Evolutionary conservation across 92 coral and sea anemone species (phyloP), one percentile per base, ranked within the genome.

Genomic region (Palythoa grandis): DNA sequence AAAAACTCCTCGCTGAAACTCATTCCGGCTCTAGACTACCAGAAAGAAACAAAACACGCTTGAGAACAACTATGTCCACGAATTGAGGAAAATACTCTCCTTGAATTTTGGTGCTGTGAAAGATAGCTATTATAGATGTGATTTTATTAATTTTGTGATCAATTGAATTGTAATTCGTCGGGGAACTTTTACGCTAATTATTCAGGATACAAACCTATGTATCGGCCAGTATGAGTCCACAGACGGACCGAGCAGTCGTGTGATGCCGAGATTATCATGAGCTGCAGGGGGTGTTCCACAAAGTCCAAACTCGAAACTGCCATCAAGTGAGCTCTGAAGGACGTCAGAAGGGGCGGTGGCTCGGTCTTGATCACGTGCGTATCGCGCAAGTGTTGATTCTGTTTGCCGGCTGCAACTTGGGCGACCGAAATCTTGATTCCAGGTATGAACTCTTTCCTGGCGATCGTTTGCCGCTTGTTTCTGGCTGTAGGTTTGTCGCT

Each of bases 241-340:
- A 96, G 92, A 25, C 99, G 93, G 2, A 92, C 94, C 56, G 99
- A 96, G 68, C 95, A 87, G 82, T 96, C 99, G 39, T 89, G 82
- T 52, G 99, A 96, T 1, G 95, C 96, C 5, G 94, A 86, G 66
- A 96, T 94, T 68, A 96, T 77, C n/a, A 96, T 71, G 24, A 86
- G 87, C 24, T 85, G 91, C 71, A 78, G 87, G 8, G 88, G 77
- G 38, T 83, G 78, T 25, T 87, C 89, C 11, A 96, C 96, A 76
- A 86, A 96, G 54, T 95, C 98, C 75, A 96, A 82, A 87, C 97
- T 93, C 7, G 91, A 86, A 7, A 96, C 69, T 16, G 94, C 87
- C 89, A 82, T 63, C 52, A 95, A 74, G 60, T 96, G 99, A 60
- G 99, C 97, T 66, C 97, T 89, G 67, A 96, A 91, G 70, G 91